Evolutionary conservation across 2,113 vertebrate species (phyloP).

Genomic region (Oceanodroma tethys): DNA sequence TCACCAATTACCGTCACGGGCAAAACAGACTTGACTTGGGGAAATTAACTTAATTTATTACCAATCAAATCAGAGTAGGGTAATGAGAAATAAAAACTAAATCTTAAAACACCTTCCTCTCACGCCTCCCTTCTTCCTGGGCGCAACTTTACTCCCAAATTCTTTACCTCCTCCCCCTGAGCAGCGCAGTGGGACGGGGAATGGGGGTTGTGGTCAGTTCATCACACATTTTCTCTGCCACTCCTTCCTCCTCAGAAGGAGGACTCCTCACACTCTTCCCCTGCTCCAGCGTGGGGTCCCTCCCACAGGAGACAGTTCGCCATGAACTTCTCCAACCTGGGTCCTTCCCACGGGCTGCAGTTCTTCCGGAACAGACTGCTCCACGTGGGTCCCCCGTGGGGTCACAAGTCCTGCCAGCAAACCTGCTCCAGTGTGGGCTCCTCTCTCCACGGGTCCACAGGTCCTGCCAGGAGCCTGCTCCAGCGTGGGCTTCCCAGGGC

Average conservation of each 20-base stretch:
- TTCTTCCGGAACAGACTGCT: neutral
- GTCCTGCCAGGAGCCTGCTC: neutral
- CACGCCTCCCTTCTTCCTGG: neutral
- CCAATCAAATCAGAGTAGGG: neutral
- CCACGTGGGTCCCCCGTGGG: neutral
- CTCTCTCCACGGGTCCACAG: neutral
- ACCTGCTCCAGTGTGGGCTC: neutral
- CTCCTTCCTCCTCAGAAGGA: neutral
- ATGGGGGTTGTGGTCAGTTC: neutral
- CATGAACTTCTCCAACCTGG: neutral
- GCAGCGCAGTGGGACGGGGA: neutral
- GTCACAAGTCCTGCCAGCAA: neutral
- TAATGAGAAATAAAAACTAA: neutral
- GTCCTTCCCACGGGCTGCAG: neutral
- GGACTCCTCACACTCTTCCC: neutral
- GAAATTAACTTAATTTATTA: neutral
- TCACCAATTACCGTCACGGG: neutral
- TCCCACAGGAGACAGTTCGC: neutral
- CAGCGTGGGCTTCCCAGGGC: neutral
- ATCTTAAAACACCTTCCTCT: neutral
- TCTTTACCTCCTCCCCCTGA: neutral
- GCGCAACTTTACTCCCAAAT: neutral
- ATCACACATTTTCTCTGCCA: neutral
- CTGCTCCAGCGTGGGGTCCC: neutral
- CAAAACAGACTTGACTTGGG: neutral